Percentiles rank a stretch among this genome's conserved stretches.
These are phyloP conservation scores for Osmerus eperlanus DNA, from an alignment of 2,113 vertebrate genomes.

Conservation along the genomic window DNA sequence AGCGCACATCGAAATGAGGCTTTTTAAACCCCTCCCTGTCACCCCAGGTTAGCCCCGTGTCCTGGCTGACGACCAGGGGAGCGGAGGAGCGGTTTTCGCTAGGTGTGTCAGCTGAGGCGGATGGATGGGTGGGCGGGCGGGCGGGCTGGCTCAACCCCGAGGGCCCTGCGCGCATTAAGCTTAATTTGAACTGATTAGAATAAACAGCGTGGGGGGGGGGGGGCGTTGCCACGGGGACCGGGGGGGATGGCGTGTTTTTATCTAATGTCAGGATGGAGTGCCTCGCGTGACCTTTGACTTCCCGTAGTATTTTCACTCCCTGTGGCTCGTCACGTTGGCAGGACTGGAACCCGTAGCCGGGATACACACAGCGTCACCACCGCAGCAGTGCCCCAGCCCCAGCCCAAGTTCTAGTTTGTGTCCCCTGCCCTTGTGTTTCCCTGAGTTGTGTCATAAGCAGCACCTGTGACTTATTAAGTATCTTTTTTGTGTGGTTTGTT, in stretches of 20 bases:
- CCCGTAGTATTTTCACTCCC: constrained; percentile 37
- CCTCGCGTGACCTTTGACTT: constrained; percentile 39
- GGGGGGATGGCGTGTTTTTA: constrained; percentile 34
- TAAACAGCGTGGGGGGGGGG: constrained; percentile 49
- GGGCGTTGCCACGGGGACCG: constrained; percentile 40
- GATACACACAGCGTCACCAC: constrained; percentile 6
- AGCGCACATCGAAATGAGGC: constrained; percentile 38
- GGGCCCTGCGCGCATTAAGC: constrained; percentile 58
- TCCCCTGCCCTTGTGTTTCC: background rate
- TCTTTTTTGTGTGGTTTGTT: no score
- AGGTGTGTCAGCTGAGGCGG: constrained; percentile 64
- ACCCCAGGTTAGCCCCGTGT: constrained; percentile 30
- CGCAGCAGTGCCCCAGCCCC: background rate
- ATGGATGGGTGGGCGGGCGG: constrained; percentile 6
- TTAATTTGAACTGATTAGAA: constrained; percentile 74
- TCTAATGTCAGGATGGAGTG: constrained; percentile 40
- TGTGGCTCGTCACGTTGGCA: constrained; percentile 43
- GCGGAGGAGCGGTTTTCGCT: constrained; percentile 44
- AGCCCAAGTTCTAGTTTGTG: no score
- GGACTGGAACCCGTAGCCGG: constrained; percentile 22
- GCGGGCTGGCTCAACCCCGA: constrained; percentile 43
- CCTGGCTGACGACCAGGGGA: constrained; percentile 48
- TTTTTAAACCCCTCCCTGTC: constrained; percentile 45
- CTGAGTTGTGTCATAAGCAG: background rate
- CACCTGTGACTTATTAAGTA: no score